Base-by-base conservation (phyloP, 2,888 invertebrate species). In the Seira ritae region DNA sequence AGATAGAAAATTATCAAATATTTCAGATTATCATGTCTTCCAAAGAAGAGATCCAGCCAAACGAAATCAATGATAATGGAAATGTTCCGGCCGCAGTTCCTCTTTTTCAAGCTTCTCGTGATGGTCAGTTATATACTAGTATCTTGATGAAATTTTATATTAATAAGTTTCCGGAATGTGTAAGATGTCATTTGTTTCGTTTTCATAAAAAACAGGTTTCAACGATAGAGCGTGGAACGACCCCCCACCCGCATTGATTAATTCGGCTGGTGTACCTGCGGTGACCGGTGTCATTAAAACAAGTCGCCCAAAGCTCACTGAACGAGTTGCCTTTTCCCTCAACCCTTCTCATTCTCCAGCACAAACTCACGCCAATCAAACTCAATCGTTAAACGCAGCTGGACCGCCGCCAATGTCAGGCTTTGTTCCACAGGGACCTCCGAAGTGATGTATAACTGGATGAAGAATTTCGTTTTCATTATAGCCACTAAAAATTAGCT, bases 181-280 rank as follows among this genome's bases (percentile, higher is more conserved):
- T n/a, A n/a, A n/a, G n/a, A n/a, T n/a, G n/a, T n/a, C n/a, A n/a
- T n/a, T n/a, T n/a, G n/a, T n/a, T n/a, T n/a, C n/a, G n/a, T n/a
- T n/a, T n/a, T n/a, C n/a, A n/a, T n/a, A n/a, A n/a, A n/a, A n/a
- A n/a, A n/a, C n/a, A 81, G 81, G 67, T 0, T 81, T 81, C 22
- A 81, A 81, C 17, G 81, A 81, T 1, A n/a, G 76, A 8, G 81
- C 81, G 0, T 81, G 81, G 81, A 81, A 81, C 23, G 81, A 81
- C 46, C 81, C 81, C 0, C 81, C 81, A 0, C 42, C 71, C 0
- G 31, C 62, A 0, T 17, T 81, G 19, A 68, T 81, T 50, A 74
- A 20, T 10, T 6, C 24, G 42, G 1, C 62, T 62, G 62, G 19
- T 20, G n/a, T 17, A 15, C 3, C 3, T 17, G 8, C 60, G n/a